A percentile compares a stretch with the other conserved stretches of the same genome.
These are phyloP conservation scores for Glyphotaelius pellucidus DNA, from an alignment of 2,888 invertebrate species.

Conservation along the genomic window DNA sequence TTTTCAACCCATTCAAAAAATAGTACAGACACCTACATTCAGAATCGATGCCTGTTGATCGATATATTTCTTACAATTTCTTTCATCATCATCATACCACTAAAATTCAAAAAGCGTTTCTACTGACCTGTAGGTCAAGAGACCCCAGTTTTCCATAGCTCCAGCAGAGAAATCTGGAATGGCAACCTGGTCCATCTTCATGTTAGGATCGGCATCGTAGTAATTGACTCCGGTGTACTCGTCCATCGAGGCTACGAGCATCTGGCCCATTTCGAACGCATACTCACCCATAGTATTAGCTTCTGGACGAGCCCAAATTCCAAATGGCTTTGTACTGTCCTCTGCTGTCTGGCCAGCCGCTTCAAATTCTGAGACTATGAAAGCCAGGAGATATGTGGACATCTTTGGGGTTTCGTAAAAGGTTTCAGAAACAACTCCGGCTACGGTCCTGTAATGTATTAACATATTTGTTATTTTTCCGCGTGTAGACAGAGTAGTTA, in stretches of 20 bases:
- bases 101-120: neutral
- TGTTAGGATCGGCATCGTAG: conserved; percentile 72
- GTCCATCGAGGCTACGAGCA: conserved; percentile 75
- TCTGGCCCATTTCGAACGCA: conserved; percentile 72
- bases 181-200: conserved; percentile 84
- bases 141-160: conserved; percentile 92
- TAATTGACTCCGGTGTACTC: conserved; percentile 77
- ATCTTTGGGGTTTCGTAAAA: conserved; percentile 81
- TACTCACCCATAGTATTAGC: conserved; percentile 74
- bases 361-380: conserved; percentile 87
- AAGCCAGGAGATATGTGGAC: conserved; percentile 90
- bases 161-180: conserved; percentile 87
- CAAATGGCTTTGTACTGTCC: conserved; percentile 57
- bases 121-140: conserved; percentile 84
- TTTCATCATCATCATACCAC: neutral
- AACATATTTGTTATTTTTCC: no score
- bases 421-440: conserved; percentile 70
- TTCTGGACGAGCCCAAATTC: conserved; percentile 73
- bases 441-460: neutral
- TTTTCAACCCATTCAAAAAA: no score
- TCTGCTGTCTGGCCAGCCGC: conserved; percentile 63
- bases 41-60: no score
- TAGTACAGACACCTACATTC: no score
- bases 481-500: no score
- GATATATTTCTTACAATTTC: no score